These are phyloP conservation scores for Amorpha juglandis DNA, from an alignment of 2,888 invertebrate species.

Conservation along the genomic window DNA sequence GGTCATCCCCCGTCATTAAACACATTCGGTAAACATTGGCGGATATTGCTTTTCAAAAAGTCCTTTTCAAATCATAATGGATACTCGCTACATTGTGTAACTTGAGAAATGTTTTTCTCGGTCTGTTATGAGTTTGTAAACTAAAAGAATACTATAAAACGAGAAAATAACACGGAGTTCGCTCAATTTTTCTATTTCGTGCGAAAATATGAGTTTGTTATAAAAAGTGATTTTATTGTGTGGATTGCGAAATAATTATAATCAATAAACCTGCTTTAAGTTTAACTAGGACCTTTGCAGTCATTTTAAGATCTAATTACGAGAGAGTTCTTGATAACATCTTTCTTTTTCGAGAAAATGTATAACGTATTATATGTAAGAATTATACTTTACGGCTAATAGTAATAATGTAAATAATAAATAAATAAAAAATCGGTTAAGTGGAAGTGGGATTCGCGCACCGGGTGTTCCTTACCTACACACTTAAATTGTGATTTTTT, in stretches of 20 bases:
- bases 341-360: neutral
- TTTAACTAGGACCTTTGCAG: neutral
- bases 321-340: neutral
- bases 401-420: neutral
- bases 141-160: slow-evolving; percentile 2
- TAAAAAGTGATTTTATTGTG: neutral
- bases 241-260: neutral
- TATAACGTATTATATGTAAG: no score
- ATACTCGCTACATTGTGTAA: slow-evolving; percentile 16
- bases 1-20: slow-evolving; percentile 65
- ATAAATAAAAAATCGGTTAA: no score
- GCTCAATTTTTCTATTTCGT: neutral
- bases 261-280: neutral
- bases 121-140: slow-evolving; percentile 21
- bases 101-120: slow-evolving; percentile 19
- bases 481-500: no score
- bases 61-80: slow-evolving; percentile 22
- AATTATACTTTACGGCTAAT: no score
- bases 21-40: slow-evolving; percentile 42
- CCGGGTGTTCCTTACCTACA: no score
- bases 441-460: no score
- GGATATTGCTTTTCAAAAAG: slow-evolving; percentile 42
- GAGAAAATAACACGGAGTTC: neutral
- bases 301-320: neutral
- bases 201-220: neutral